Evolutionary conservation across 1,140 invertebrate species (phyloP).

Genomic region (Hyposmocoma kahamanoa): DNA sequence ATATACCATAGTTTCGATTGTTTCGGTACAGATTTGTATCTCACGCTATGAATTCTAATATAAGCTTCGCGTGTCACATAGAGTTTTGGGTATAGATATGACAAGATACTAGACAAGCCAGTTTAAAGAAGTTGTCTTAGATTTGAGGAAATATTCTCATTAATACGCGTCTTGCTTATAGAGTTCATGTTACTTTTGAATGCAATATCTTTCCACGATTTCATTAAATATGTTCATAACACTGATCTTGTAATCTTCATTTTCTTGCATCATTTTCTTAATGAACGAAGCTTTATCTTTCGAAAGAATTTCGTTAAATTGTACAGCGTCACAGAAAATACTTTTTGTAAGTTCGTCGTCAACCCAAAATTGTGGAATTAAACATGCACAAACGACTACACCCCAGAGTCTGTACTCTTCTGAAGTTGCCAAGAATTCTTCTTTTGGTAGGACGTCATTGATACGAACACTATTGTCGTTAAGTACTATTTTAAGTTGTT

Average conservation of each 20-base stretch:
- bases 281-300: conserved; percentile 50
- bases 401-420: conserved; percentile 52
- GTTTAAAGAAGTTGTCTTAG: too few relatives aligned
- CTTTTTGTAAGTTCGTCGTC: conserved; percentile 41
- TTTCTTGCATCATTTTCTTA: conserved; percentile 39
- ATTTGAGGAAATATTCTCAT: too few relatives aligned
- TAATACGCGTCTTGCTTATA: too few relatives aligned
- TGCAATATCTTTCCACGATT: conserved; percentile 27
- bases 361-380: conserved; percentile 51
- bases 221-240: conserved; percentile 53
- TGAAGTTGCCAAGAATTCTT: conserved; percentile 54
- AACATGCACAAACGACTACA: conserved; percentile 38
- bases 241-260: conserved; percentile 37
- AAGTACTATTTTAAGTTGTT: conserved; percentile 53
- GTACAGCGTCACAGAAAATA: conserved; percentile 34
- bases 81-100: too few relatives aligned
- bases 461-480: conserved; percentile 44
- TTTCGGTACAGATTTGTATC: too few relatives aligned
- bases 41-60: too few relatives aligned
- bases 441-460: conserved; percentile 42
- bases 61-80: too few relatives aligned
- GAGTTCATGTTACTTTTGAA: background rate
- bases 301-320: conserved; percentile 43
- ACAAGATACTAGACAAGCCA: too few relatives aligned
- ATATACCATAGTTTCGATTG: too few relatives aligned